Evolutionary conservation across 2,797 vertebrate genomes (phyloP), one percentile per base, ranked within the genome.

Genomic region (Alosa sapidissima): DNA sequence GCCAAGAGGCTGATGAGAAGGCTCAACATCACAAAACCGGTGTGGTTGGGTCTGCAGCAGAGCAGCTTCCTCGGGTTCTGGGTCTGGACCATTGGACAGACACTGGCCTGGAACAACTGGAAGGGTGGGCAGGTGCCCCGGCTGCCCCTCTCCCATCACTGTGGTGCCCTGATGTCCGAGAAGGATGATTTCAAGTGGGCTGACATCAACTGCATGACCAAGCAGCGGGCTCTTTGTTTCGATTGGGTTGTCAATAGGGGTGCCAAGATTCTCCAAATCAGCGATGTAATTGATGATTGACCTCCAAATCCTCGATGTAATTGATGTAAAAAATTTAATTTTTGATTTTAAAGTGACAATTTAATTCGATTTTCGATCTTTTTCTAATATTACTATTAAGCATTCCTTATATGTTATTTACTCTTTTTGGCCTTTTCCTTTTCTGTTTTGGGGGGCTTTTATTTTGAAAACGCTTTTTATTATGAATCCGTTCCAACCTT

Each of bases 1-100:
- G 65, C 65, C 3, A 47, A 86, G 41, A n/a, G 0, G 47, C 82
- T 75, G 47, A 68, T 90, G 21, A 48, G 0, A 11, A 75, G n/a
- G 6, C 3, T 0, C 0, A 3, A 0, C 0, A 6, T 3, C 6
- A 0, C 0, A 0, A 84, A 60, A 0, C 49, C 16, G 0, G 82
- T 93, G 82, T 95, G 94, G 94, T 86, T 94, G 5, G 93, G 91
- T 21, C 89, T 94, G 72, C 89, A 87, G 87, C 92, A 94, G 89
- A 94, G 91, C 81, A 75, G 19, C 0, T 11, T 94, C 3, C 92
- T 94, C 60, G 92, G 93, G 14, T 93, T 93, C 90, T 95, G 94
- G 94, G 84, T 94, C 52, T 94, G 93, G 93, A 52, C 48, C 48
- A 84, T 75, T 1, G 84, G 93, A 81, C 58, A 7, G 0, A 7